Base-by-base conservation (phyloP, 1,140 invertebrate genomes). In the Danaus plexippus region DNA sequence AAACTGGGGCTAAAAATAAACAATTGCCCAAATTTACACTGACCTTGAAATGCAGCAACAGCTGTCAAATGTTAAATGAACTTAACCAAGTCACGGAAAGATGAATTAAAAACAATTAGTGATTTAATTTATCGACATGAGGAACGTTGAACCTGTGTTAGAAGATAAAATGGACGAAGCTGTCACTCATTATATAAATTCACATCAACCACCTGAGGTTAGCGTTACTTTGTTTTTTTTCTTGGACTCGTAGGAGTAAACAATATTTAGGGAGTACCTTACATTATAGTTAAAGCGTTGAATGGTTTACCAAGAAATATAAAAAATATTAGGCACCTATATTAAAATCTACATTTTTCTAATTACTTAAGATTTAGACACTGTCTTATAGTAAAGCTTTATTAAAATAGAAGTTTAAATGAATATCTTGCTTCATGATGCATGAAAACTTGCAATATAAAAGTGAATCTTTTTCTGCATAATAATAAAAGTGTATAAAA, bases 151-250 rank as follows among this genome's bases (percentile, higher is more conserved):
- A 63, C 48, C 73, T 73, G 60, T 83, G 13, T 54, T 83, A 46
- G 77, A 73, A 52, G 75, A 78, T 54, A 80, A 80, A 67, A 85
- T 85, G 71, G 79, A 85, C 41, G 81, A 85, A 55, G 73, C 75
- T 0, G 80, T 85, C 9, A 81, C 73, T 7, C 80, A 85, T 57
- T 85, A 81, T 47, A 85, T 85, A 22, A 79, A 73, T 67, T 68
- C 79, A 7, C 79, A 80, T 50, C 79, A 78, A 43, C 43, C 72
- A 10, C 54, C 61, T 47, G 77, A 82, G 72, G 81, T 80, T 67
- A 61, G 51, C 54, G 53, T 32, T 32, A 6, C 22, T 32, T 32
- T 32, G 22, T 32, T 32, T 32, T 32, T 32, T 32, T 32, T 7
- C 7, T 32, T 32, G 22, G 22, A 32, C 22, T 32, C 22, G 22